Percentiles rank a stretch among this genome's conserved stretches.
These are phyloP conservation scores for Macquaria australasica DNA, from an alignment of 2,113 vertebrate species.

Conservation along the genomic window DNA sequence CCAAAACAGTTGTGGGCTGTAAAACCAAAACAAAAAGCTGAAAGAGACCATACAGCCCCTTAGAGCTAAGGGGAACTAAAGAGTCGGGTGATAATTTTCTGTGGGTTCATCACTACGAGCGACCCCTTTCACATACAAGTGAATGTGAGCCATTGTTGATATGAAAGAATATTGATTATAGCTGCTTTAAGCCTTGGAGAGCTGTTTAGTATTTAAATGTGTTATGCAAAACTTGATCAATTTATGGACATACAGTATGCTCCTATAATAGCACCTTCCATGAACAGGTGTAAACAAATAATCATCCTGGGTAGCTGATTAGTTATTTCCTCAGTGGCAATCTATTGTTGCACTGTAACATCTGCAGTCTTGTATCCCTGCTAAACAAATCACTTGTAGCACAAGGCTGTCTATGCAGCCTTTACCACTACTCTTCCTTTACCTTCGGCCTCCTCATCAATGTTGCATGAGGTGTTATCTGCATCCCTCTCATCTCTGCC, in stretches of 20 bases:
- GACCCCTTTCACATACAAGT: background rate
- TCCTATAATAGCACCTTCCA: constrained; percentile 8
- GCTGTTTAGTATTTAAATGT: constrained; percentile 31
- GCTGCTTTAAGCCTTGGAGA: background rate
- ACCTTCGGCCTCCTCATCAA: constrained; percentile 71
- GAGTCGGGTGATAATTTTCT: background rate
- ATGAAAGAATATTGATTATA: background rate
- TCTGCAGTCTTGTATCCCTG: constrained; percentile 26
- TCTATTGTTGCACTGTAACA: constrained; percentile 37
- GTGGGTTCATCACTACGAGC: background rate
- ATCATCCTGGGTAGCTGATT: constrained; percentile 13
- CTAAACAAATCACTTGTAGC: constrained; percentile 61
- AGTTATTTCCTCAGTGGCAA: constrained; percentile 37
- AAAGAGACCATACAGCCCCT: background rate
- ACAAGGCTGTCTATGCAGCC: constrained; percentile 47
- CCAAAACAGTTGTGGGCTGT: background rate
- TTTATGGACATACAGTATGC: constrained; percentile 30
- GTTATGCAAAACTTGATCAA: constrained; percentile 27
- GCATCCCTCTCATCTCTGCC: constrained; percentile 69
- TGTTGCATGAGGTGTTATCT: constrained; percentile 75
- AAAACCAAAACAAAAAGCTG: background rate
- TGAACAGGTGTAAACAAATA: constrained; percentile 44
- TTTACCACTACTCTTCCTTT: constrained; percentile 51
- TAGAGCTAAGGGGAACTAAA: background rate
- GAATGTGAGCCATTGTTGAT: background rate